These are phyloP conservation scores for Hepsetus odoe DNA, from an alignment of 2,113 vertebrate species.

Conservation along the genomic window DNA sequence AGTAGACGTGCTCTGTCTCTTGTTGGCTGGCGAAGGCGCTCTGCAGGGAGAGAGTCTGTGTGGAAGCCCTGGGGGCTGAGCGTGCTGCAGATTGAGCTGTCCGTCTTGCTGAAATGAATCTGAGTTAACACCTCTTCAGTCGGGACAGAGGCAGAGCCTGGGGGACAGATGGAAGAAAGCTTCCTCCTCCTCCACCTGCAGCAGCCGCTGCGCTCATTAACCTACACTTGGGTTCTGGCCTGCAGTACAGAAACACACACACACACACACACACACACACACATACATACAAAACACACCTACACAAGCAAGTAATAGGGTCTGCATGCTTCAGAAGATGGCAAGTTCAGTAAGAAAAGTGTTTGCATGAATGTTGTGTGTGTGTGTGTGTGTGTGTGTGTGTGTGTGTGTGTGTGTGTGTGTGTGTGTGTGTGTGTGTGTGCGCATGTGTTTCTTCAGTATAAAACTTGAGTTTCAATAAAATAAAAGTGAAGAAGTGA, in stretches of 20 bases:
- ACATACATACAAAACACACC: neutral
- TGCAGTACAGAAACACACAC: neutral
- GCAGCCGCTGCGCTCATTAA: slow-evolving; percentile 46
- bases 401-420: no score
- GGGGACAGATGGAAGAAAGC: slow-evolving; percentile 34
- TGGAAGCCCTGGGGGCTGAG: slow-evolving; percentile 77
- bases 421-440: no score
- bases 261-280: slow-evolving; percentile 7
- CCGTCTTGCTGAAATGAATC: slow-evolving; percentile 82
- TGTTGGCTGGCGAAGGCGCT: slow-evolving; percentile 70
- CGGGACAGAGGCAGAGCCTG: slow-evolving; percentile 67
- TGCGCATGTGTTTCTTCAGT: no score
- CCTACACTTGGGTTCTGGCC: slow-evolving; percentile 24
- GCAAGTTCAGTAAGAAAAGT: neutral
- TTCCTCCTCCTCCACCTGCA: slow-evolving; percentile 56
- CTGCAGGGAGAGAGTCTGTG: slow-evolving; percentile 63
- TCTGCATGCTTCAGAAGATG: no score
- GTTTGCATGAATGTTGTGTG: neutral
- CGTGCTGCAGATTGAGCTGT: slow-evolving; percentile 83
- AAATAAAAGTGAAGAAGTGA: no score
- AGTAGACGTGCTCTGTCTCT: slow-evolving; percentile 70
- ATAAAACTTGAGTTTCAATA: no score
- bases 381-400: neutral
- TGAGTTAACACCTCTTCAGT: slow-evolving; percentile 77
- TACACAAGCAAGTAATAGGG: no score